phyloP scores from a whole-genome alignment of 2,113 vertebrate species.

The Patagioenas fasciata region DNA sequence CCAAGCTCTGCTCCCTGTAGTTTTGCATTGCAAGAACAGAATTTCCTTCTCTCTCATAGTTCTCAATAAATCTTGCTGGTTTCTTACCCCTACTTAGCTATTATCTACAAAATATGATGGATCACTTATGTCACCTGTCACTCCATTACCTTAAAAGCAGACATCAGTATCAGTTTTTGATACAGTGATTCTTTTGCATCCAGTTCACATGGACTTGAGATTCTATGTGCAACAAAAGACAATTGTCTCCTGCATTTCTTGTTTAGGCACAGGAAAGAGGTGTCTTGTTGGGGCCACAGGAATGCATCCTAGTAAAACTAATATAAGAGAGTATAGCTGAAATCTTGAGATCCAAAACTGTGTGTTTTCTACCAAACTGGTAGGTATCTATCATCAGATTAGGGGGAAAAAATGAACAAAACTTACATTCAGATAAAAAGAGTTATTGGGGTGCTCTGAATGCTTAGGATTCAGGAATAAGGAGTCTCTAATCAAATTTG shows the following conservation, averaged over 20 bases:
- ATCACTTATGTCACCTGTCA: not conserved
- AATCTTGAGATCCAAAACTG: not conserved
- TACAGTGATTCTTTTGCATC: not conserved
- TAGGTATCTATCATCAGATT: not conserved
- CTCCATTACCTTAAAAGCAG: not conserved
- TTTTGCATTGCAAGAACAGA: not conserved
- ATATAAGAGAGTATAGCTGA: not conserved
- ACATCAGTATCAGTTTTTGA: not conserved
- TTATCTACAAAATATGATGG: not conserved
- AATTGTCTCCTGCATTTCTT: not conserved
- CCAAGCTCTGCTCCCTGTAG: not conserved
- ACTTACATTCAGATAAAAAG: not conserved
- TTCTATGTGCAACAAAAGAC: not conserved
- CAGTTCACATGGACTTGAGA: not conserved
- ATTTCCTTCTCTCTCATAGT: not conserved
- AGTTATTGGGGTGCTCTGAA: not conserved
- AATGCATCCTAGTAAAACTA: not conserved
- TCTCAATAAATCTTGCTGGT: not conserved
- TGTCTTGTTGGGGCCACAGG: not conserved
- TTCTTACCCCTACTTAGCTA: not conserved
- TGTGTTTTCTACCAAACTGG: not conserved
- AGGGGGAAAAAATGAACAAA: not conserved
- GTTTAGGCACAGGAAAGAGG: not conserved
- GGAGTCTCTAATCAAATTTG: not conserved
- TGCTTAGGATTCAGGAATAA: not conserved